Evolutionary conservation across 1,140 invertebrate species (phyloP), one percentile per base, ranked within the genome.

Genomic region (Lucilia cuprina): DNA sequence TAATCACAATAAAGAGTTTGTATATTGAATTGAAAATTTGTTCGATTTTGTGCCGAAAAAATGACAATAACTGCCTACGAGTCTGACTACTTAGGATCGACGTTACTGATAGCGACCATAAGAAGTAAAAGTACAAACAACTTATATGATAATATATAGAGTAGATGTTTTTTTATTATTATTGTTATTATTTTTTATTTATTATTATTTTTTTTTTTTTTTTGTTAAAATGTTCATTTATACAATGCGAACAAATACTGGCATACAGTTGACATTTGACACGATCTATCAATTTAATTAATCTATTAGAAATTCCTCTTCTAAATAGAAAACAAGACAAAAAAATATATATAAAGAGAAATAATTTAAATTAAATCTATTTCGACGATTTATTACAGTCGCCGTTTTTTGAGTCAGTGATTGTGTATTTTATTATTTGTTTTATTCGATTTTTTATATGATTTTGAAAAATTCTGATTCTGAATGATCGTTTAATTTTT

Each of bases 261-360:
- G n/a, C 75, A 49, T 78, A 78, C 75, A 77, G 74, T 84, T 77
- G 74, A 84, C 75, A 84, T 84, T 78, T 84, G 83, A 83, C 83
- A 19, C 77, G 21, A 74, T 83, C 65, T 74, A 74, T 83, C 83
- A 83, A 60, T 83, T 74, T 14, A 74, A 83, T 74, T 83, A 74
- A 83, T 83, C 70, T 83, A 83, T 47, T 74, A 74, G 70, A 83
- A 83, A 83, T 80, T 80, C 77, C 77, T 70, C 65, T 70, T 70
- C 65, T 25, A 19, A 34, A 34, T 47, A 19, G 25, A 82, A 82
- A 41, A 41, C 41, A 41, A 41, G 10, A 41, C 5, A 41, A 41
- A 82, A 82, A 70, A 30, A 30, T 2, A 30, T 2, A 30, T 2
- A 1, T 30, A 2, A 70, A 70, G 65, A 74, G 41, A 78, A 78